Conservation (phyloP, 2,888 invertebrate species). For the Nomada ferruginata region DNA sequence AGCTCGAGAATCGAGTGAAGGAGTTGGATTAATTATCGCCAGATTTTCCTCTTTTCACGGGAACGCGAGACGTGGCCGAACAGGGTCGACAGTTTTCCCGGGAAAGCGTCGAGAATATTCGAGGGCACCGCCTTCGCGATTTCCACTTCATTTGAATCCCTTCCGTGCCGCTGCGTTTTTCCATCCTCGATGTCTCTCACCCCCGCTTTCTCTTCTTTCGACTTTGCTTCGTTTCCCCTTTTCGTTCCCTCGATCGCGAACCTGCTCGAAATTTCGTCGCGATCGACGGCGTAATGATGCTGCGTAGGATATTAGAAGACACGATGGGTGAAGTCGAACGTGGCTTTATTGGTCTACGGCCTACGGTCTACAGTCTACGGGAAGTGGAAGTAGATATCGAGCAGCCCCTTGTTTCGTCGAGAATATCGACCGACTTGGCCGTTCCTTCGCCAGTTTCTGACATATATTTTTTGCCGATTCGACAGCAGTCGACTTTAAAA, state of each 20-base stretch:
- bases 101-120: slow-evolving; percentile 44
- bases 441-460: neutral
- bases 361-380: slow-evolving; percentile 1
- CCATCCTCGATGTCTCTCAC: slow-evolving; percentile 14
- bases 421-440: slow-evolving; percentile 29
- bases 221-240: neutral
- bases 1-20: slow-evolving; percentile 15
- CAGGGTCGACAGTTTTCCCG: slow-evolving; percentile 16
- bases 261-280: slow-evolving; percentile 31
- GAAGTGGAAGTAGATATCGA: slow-evolving; percentile 39
- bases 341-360: slow-evolving; percentile 24
- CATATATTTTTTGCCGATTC: neutral
- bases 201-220: no score
- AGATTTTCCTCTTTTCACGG: slow-evolving; percentile 30
- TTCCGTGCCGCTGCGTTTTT: slow-evolving; percentile 56
- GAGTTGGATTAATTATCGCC: slow-evolving; percentile 78
- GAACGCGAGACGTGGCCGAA: slow-evolving; percentile 7
- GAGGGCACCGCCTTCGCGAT: slow-evolving; percentile 41
- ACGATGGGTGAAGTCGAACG: slow-evolving; percentile 4
- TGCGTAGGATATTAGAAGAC: slow-evolving; percentile 54
- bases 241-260: neutral
- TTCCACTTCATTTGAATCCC: slow-evolving; percentile 64
- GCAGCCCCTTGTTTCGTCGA: neutral
- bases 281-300: slow-evolving; percentile 50
- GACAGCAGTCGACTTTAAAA: neutral